phyloP scores from a whole-genome alignment of 1,140 invertebrate species.

The Calephelis virginiensis region DNA sequence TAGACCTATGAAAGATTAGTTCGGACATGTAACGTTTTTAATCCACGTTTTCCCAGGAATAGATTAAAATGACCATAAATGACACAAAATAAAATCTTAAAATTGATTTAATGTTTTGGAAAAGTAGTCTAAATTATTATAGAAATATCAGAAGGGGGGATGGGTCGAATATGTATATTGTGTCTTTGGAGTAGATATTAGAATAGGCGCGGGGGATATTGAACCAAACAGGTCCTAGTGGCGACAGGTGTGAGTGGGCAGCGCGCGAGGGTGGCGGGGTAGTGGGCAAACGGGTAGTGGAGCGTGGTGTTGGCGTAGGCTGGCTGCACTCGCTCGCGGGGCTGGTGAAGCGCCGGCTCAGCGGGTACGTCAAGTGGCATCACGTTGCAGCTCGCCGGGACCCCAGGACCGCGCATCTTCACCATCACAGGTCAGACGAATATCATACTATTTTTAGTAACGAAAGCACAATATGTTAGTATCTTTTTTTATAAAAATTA shows the following conservation, averaged over 20 bases:
- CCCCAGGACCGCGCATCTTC: constrained; percentile 38
- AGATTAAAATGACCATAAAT: too few species aligned
- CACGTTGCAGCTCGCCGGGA: constrained; percentile 65
- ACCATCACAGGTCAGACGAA: constrained; percentile 45
- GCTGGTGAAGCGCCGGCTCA: constrained; percentile 83
- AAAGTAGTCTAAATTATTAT: too few species aligned
- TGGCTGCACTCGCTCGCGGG: constrained; percentile 82
- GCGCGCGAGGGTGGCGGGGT: constrained; percentile 32
- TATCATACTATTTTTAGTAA: too few species aligned
- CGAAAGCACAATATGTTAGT: background rate
- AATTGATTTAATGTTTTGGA: too few species aligned
- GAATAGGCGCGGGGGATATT: too few species aligned
- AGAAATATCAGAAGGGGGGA: too few species aligned
- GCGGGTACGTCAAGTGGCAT: constrained; percentile 88
- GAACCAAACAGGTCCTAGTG: constrained; percentile 36
- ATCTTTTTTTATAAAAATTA: too few species aligned
- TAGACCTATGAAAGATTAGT: background rate
- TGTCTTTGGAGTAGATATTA: too few species aligned
- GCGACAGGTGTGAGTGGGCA: constrained; percentile 33
- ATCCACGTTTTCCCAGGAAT: too few species aligned
- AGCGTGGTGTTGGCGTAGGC: constrained; percentile 61
- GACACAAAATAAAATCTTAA: too few species aligned
- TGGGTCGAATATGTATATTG: too few species aligned
- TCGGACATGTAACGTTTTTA: too few species aligned
- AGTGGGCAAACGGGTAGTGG: constrained; percentile 25